Conservation (phyloP, 1,140 invertebrate species). For the Lucilia sericata region DNA sequence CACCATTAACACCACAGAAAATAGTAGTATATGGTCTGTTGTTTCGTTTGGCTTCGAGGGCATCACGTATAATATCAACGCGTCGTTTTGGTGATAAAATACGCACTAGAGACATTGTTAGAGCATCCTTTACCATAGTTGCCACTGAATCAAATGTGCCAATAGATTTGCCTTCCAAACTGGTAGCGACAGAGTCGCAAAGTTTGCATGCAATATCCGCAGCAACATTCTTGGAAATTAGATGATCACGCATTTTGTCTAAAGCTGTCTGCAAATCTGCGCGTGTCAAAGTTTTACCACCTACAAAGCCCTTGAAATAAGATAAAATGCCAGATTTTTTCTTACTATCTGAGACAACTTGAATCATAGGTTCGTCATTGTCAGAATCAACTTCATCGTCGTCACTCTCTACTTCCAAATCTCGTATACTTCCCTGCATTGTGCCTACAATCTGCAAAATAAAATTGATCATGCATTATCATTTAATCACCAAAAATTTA, state of each 20-base stretch:
- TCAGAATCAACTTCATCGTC: slow-evolving; percentile 64
- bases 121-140: slow-evolving; percentile 82
- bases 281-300: slow-evolving; percentile 81
- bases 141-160: slow-evolving; percentile 94
- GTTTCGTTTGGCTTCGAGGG: slow-evolving; percentile 86
- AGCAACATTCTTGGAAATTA: slow-evolving; percentile 98
- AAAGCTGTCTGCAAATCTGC: slow-evolving; percentile 86
- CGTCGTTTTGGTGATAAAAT: slow-evolving; percentile 94
- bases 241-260: slow-evolving; percentile 96
- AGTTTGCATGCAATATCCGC: slow-evolving; percentile 94
- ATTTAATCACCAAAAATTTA: neutral
- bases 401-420: slow-evolving; percentile 75
- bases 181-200: slow-evolving; percentile 93
- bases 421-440: slow-evolving; percentile 83
- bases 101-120: slow-evolving; percentile 88
- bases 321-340: slow-evolving; percentile 78
- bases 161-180: slow-evolving; percentile 92
- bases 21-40: slow-evolving; percentile 93
- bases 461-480: neutral
- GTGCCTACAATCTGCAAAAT: slow-evolving; percentile 79
- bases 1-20: slow-evolving; percentile 99
- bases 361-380: slow-evolving; percentile 69
- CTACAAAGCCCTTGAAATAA: slow-evolving; percentile 88
- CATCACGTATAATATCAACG: slow-evolving; percentile 97
- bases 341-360: slow-evolving; percentile 61